These are phyloP conservation scores for Leptocoma aspasia DNA, from an alignment of 2,113 vertebrate species.

Conservation along the genomic window DNA sequence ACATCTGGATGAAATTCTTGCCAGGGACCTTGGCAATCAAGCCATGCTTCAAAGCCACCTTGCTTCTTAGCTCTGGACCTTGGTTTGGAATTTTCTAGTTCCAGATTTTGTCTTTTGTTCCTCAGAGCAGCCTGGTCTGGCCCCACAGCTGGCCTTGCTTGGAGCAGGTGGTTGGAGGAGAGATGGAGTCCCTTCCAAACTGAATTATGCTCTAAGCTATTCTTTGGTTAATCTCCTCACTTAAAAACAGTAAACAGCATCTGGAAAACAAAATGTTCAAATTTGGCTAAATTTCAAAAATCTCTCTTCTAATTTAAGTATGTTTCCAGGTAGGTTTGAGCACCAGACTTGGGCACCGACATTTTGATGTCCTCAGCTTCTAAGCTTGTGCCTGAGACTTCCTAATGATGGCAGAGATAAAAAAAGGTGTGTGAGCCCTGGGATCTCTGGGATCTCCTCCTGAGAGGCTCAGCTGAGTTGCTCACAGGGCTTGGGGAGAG, in stretches of 20 bases:
- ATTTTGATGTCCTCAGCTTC: neutral
- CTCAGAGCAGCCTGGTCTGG: neutral
- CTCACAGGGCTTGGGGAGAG: neutral
- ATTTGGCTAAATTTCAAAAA: neutral
- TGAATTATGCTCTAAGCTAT: neutral
- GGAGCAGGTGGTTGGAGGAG: neutral
- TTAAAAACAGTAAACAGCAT: neutral
- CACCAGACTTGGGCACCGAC: neutral
- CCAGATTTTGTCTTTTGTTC: neutral
- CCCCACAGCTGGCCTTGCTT: neutral
- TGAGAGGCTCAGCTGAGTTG: neutral
- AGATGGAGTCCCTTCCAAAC: neutral
- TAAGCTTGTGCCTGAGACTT: neutral
- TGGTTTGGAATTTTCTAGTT: neutral
- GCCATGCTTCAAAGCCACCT: rapidly evolving
- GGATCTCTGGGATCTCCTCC: neutral
- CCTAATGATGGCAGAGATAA: neutral
- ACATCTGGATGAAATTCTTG: neutral
- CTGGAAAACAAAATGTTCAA: neutral
- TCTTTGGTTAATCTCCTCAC: neutral
- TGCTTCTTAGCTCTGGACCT: neutral
- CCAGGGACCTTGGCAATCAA: neutral
- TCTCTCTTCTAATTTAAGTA: neutral
- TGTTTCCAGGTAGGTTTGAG: neutral
- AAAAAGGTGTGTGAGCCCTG: neutral